Base-by-base conservation (phyloP, 2,797 vertebrate genomes). In the Australoheros facetus region DNA sequence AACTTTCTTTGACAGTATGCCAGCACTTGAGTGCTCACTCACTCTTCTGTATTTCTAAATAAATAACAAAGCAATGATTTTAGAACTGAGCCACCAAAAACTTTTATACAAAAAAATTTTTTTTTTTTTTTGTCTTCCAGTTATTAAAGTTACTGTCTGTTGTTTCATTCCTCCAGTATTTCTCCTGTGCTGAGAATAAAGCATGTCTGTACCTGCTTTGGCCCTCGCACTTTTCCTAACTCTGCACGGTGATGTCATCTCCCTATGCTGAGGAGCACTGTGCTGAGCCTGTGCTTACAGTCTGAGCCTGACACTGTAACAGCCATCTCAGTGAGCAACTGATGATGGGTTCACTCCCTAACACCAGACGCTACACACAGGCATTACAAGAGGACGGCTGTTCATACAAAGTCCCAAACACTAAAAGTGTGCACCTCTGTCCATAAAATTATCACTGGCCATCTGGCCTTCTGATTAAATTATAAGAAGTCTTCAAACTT, bases 231-330 rank as follows among this genome's bases (percentile, higher is more conserved):
- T 83, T 86, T 74, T 82, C 79, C 86, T 79, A 85, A 77, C 77
- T 85, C 77, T 86, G 79, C 81, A 85, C 71, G 30, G 76, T 93
- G 92, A 95, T 83, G 89, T 94, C 94, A 95, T 80, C 58, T 45
- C 76, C 60, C 75, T 78, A 7, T 62, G 83, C 80, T 70, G 74
- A 86, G 85, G 75, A 66, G 73, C 77, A 78, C 88, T 88, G 42
- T 0, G 0, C 23, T 66, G 17, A 48, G 42, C 48, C 42, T 30
- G 62, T 87, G 89, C 77, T 86, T 79, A 86, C 7, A 71, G 85
- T 89, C 79, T 84, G 62, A 82, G 91, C 78, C 84, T 70, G 39
- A 78, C 23, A 28, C 80, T 82, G 81, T 87, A 90, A 87, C 84
- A 92, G 72, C 86, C 82, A 90, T 83, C 88, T 78, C 79, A 58